phyloP scores from a whole-genome alignment of 2,113 vertebrate genomes.

The Progne subis region DNA sequence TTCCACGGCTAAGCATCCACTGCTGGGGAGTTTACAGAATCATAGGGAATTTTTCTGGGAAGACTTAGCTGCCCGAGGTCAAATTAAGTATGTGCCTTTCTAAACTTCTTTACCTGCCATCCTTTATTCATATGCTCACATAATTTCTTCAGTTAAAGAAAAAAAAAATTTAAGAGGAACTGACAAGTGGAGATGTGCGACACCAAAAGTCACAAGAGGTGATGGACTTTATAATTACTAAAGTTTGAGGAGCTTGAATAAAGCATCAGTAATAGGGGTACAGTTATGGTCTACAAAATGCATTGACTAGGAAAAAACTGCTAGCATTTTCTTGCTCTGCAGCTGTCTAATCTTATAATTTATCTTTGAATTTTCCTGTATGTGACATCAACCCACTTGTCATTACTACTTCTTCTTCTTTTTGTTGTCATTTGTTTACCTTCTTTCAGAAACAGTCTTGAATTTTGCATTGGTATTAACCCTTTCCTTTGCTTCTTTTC shows the following conservation, averaged over 20 bases:
- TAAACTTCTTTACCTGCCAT: neutral
- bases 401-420: neutral
- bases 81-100: neutral
- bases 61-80: neutral
- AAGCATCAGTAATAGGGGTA: neutral
- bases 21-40: neutral
- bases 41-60: accelerated
- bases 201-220: neutral
- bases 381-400: neutral
- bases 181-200: neutral
- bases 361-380: neutral
- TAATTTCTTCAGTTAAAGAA: neutral
- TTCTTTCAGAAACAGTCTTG: neutral
- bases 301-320: neutral
- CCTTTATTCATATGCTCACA: neutral
- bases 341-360: neutral
- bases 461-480: conserved; percentile 1
- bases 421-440: neutral
- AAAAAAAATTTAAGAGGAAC: neutral
- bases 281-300: neutral
- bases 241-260: neutral
- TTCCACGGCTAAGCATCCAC: neutral
- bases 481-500: neutral
- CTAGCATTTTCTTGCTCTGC: neutral
- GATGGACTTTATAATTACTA: neutral